Base-by-base conservation (phyloP, 1,140 invertebrate species). In the Zaprionus davidi region DNA sequence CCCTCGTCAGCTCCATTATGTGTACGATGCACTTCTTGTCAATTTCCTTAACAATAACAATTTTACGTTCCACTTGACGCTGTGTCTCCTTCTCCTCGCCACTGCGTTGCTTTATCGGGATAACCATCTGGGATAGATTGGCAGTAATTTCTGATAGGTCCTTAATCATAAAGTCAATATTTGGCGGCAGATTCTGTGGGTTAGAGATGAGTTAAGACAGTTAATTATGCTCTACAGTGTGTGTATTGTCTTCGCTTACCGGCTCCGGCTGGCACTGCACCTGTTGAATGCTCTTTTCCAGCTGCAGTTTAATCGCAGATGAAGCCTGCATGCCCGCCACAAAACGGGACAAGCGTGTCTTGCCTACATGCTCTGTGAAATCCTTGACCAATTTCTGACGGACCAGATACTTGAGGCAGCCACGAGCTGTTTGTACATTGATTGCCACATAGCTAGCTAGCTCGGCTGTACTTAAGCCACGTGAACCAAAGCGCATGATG, bases 281-380 rank as follows among this genome's bases (percentile, higher is more conserved):
- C 28, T 78, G 24, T 49, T 71, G 44, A 7, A 69, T 44, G 0
- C 63, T 70, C 31, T 71, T 51, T 13, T 76, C 49, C 1, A 69
- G 22, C 31, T 68, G 56, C 2, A 22, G 15, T 9, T 46, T 41
- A 11, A 71, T 2, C 46, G 59, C 53, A 1, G 41, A 15, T 12
- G 62, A 22, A 5, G 64, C 62, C 36, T 70, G 41, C 5, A 28
- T 44, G 1, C 34, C 64, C 4, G 79, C 79, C 24, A 85, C 76
- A 31, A 65, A 79, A 7, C 85, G 85, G 12, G 59, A 56, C 0
- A 79, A 60, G 1, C 90, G 69, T 13, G 82, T 79, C 31, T 91
- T 85, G n/a, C 91, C 91, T 12, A 75, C 60, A 65, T 76, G 70
- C 20, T 84, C 78, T 4, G 66, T 67, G 64, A 87, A 92, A 13